Percentiles rank a stretch among this genome's conserved stretches.
Evolutionary conservation across 2,113 vertebrate species (phyloP).

Genomic region (Haemorhous mexicanus): DNA sequence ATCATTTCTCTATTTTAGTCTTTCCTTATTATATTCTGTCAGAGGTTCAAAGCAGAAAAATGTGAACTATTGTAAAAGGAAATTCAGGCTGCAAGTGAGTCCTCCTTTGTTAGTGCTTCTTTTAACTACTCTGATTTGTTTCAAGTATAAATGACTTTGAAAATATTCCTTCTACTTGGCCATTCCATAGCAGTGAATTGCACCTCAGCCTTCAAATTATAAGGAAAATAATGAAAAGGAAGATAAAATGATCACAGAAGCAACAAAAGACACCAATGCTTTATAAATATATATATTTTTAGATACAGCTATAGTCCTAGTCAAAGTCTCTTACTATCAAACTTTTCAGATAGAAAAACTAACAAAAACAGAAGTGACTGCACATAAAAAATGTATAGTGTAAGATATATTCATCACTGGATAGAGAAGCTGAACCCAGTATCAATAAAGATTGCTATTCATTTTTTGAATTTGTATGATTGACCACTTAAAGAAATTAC

Average conservation of each 20-base stretch:
- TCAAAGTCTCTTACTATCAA: not conserved
- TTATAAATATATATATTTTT: not conserved
- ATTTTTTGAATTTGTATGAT: conserved; percentile 49
- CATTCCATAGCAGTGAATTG: not conserved
- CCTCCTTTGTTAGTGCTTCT: not conserved
- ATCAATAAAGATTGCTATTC: conserved; percentile 36
- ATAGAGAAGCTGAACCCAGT: not conserved
- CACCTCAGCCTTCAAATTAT: not conserved
- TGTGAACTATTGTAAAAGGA: not conserved
- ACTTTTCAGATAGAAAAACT: not conserved
- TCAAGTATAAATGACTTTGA: not conserved
- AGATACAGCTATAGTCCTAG: not conserved
- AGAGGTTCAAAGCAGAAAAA: not conserved
- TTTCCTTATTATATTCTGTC: not conserved
- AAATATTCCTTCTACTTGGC: not conserved
- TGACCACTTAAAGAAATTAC: conserved; percentile 48
- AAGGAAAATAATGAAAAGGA: not conserved
- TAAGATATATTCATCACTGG: not conserved
- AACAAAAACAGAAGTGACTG: conserved; percentile 13
- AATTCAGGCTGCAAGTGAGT: not conserved
- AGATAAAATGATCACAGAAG: not conserved
- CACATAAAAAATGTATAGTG: not conserved
- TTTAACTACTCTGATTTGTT: not conserved
- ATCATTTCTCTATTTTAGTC: not conserved
- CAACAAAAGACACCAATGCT: not conserved